Evolutionary conservation across 2,888 invertebrate species (phyloP).

Genomic region (Trichopria drosophilae): DNA sequence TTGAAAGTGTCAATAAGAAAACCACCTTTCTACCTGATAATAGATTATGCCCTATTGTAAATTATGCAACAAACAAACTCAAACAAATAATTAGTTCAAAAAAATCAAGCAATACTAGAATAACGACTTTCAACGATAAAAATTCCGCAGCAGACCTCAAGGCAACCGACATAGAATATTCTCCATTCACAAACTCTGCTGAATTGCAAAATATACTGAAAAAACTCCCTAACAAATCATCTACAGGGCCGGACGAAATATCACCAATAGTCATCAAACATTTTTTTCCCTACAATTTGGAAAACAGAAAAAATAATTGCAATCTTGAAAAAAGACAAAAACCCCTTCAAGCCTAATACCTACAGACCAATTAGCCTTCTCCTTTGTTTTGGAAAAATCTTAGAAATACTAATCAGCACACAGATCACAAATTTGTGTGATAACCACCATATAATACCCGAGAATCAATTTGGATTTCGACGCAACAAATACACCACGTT

Average conservation of each 20-base stretch:
- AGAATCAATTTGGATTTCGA: conserved; percentile 33
- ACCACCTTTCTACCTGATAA: no score
- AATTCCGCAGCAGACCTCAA: conserved; percentile 14
- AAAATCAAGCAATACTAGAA: neutral
- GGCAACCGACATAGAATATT: no score
- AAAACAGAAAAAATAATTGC: conserved; percentile 33
- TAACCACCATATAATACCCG: conserved; percentile 19
- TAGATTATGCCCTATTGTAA: no score
- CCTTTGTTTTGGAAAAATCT: conserved; percentile 36
- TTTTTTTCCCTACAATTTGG: conserved; percentile 37
- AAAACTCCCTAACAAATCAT: conserved; percentile 28
- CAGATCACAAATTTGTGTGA: neutral
- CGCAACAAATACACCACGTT: no score
- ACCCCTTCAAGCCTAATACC: conserved; percentile 15
- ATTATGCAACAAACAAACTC: neutral
- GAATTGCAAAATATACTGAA: no score
- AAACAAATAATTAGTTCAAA: conserved; percentile 9
- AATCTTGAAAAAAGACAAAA: conserved; percentile 21
- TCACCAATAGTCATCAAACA: conserved; percentile 23
- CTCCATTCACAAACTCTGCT: no score
- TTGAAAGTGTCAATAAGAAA: conserved; percentile 12
- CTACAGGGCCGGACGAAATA: conserved; percentile 21
- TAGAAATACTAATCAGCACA: conserved; percentile 30
- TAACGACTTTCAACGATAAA: conserved; percentile 7
- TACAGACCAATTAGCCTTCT: conserved; percentile 38